These are phyloP conservation scores for Liposcelis brunnea DNA, from an alignment of 2,888 invertebrate species.

Conservation along the genomic window DNA sequence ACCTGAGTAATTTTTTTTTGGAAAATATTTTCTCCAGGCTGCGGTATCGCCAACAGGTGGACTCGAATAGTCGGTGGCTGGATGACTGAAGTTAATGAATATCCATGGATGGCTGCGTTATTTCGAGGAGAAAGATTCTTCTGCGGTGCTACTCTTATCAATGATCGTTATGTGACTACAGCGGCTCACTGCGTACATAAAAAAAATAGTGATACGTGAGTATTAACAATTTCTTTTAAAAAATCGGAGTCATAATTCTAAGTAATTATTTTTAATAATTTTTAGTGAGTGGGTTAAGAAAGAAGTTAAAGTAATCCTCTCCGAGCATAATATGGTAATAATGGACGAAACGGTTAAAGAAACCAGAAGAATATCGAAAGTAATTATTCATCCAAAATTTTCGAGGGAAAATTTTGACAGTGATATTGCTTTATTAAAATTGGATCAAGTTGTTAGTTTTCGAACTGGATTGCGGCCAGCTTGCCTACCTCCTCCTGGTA, in stretches of 20 bases:
- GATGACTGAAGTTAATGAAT: conserved; percentile 23
- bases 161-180: conserved; percentile 23
- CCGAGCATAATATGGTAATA: conserved; percentile 18
- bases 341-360: conserved; percentile 15
- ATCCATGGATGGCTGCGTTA: conserved; percentile 26
- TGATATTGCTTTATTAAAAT: conserved; percentile 37
- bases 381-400: conserved; percentile 22
- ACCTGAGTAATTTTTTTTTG: too few relatives aligned
- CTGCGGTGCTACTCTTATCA: conserved; percentile 25
- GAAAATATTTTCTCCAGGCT: too few relatives aligned
- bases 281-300: conserved; percentile 6
- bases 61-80: conserved; percentile 24
- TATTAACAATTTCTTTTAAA: not conserved
- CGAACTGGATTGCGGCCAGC: conserved; percentile 30
- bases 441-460: conserved; percentile 29
- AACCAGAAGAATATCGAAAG: conserved; percentile 13
- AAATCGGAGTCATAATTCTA: not conserved
- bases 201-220: conserved; percentile 15
- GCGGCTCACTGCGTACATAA: conserved; percentile 26
- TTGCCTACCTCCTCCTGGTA: conserved; percentile 35
- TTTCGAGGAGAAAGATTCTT: conserved; percentile 23
- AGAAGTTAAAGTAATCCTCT: conserved; percentile 17
- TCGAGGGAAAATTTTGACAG: conserved; percentile 21
- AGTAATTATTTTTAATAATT: conserved; percentile 6
- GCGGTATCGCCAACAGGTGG: conserved; percentile 23